Base-by-base conservation (phyloP, 1,140 invertebrate species). In the Parapsyche elsis region DNA sequence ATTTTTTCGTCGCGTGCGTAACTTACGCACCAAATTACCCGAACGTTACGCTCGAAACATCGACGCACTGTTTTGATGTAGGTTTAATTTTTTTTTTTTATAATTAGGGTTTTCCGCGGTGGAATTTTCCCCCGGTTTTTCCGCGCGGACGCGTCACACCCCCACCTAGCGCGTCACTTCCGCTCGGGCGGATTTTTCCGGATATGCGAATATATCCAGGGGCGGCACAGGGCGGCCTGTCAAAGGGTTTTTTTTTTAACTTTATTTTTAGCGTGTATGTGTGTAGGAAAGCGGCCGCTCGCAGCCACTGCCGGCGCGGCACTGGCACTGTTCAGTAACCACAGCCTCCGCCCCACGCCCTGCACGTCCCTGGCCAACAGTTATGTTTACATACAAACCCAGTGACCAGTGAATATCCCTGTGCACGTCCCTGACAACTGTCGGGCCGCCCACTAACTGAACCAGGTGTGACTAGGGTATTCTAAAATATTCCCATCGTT, bases 261-360 rank as follows among this genome's bases (percentile, higher is more conserved):
- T 46, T 5, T 46, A 7, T 46, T 7, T 46, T 53, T 12, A 12
- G 24, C 24, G 70, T 38, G 5, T 0, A 38, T 1, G 12, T 38
- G 85, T 84, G 78, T 81, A 80, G 83, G 83, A 85, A 85, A 84
- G 59, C 87, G 85, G 87, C 87, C 87, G 87, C 78, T 81, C 84
- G 85, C 87, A 87, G 86, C 87, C 87, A 85, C 86, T 85, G 87
- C 85, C 87, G 87, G 87, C 88, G 87, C 88, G 87, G 86, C 85
- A 89, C 88, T 89, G 87, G 79, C 84, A 82, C 76, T 78, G 73
- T 78, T 71, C 84, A 85, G 84, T 86, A 86, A 86, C 82, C 84
- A 75, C 75, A 67, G 73, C 83, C 84, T 38, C 84, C 73, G 24
- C 71, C 71, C 45, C 71, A 30, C 46, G 24, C 45, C 23, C 45